Evolutionary conservation across 2,888 invertebrate species (phyloP).

Genomic region (Noctua janthina): DNA sequence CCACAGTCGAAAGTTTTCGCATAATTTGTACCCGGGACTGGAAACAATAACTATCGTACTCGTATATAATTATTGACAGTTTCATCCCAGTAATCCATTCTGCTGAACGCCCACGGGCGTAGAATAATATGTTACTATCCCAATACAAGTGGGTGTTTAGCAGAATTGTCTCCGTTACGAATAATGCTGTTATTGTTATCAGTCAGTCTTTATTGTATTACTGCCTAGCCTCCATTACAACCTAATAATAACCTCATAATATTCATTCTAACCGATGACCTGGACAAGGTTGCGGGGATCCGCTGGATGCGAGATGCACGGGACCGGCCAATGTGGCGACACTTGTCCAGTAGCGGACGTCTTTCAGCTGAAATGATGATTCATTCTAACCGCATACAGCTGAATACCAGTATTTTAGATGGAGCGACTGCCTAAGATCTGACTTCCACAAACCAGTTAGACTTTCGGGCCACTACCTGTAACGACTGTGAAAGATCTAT

Average conservation of each 20-base stretch:
- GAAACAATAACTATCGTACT: constrained; percentile 20
- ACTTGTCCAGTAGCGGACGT: too few relatives aligned
- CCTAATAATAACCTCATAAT: not conserved
- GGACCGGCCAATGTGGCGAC: too few relatives aligned
- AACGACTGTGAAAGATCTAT: too few relatives aligned
- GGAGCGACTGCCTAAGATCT: not conserved
- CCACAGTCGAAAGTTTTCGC: constrained; percentile 19
- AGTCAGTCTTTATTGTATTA: not conserved
- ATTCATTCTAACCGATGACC: too few relatives aligned
- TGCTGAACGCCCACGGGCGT: not conserved
- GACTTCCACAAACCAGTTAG: too few relatives aligned
- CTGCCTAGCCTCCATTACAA: not conserved
- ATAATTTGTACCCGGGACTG: constrained; percentile 29
- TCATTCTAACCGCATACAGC: not conserved
- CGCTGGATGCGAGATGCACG: too few relatives aligned
- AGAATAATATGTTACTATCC: not conserved
- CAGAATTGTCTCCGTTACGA: not conserved
- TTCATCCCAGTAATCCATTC: not conserved
- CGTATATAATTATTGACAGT: constrained; percentile 8
- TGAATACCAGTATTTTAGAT: not conserved
- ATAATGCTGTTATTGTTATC: not conserved
- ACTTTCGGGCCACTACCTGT: too few relatives aligned
- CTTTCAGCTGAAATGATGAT: too few relatives aligned
- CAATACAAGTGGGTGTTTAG: not conserved
- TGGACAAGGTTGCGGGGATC: too few relatives aligned